These are phyloP conservation scores for Gorsachius magnificus DNA, from an alignment of 2,797 vertebrate genomes.

Conservation along the genomic window DNA sequence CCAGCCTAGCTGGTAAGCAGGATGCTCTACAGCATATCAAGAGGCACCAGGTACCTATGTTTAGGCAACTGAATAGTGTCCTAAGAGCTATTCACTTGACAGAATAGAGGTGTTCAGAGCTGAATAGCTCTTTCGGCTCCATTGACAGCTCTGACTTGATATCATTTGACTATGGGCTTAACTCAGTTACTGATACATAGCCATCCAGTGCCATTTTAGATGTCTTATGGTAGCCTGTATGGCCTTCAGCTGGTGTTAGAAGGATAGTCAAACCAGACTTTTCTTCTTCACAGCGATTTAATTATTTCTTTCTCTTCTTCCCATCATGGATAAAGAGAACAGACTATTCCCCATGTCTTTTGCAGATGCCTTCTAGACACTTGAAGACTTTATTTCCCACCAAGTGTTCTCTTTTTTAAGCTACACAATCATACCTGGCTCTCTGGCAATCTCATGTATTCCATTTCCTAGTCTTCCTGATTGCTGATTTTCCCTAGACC, in stretches of 20 bases:
- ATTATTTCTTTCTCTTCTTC: neutral
- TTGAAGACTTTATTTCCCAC: neutral
- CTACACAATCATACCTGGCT: neutral
- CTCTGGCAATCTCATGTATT: neutral
- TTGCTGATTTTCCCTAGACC: neutral
- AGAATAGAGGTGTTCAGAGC: neutral
- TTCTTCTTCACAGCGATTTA: neutral
- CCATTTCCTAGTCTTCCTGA: neutral
- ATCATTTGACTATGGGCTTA: neutral
- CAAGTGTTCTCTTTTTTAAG: neutral
- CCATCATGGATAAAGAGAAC: neutral
- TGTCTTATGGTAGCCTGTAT: neutral
- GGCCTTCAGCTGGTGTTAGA: neutral
- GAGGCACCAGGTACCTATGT: neutral
- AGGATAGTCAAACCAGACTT: neutral
- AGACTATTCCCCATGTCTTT: neutral
- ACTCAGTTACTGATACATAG: neutral
- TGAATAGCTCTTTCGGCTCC: neutral
- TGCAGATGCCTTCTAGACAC: neutral
- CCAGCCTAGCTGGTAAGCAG: neutral
- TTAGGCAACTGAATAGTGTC: neutral
- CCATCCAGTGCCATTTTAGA: neutral
- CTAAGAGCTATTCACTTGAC: neutral
- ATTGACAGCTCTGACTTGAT: neutral
- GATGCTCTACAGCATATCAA: neutral